Evolutionary conservation across 2,888 invertebrate species (phyloP).

Genomic region (Thymelicus acteon): DNA sequence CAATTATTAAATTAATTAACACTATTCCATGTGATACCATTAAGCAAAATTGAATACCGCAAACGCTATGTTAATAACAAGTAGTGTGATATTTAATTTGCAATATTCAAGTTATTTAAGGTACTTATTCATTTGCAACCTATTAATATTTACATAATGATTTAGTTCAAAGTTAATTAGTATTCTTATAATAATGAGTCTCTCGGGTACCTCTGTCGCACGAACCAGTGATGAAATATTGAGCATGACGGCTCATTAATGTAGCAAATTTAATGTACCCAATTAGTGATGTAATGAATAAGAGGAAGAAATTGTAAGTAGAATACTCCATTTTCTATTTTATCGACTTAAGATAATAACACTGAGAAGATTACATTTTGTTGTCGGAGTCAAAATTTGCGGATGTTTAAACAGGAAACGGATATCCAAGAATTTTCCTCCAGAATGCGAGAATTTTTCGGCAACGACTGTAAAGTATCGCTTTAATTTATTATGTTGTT

Average conservation of each 20-base stretch:
- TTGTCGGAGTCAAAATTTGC: not conserved
- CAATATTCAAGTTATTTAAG: not conserved
- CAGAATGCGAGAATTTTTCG: too few relatives aligned
- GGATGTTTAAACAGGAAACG: not conserved
- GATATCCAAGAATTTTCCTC: too few relatives aligned
- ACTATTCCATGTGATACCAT: too few relatives aligned
- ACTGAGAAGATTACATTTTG: not conserved
- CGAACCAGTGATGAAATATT: not conserved
- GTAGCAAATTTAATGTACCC: not conserved
- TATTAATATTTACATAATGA: not conserved
- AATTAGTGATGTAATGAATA: not conserved
- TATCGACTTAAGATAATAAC: not conserved
- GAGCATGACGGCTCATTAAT: not conserved
- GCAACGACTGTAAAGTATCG: too few relatives aligned
- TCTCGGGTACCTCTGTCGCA: not conserved
- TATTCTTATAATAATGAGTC: not conserved
- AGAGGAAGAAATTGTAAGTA: not conserved
- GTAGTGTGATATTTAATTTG: too few relatives aligned
- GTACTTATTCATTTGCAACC: not conserved
- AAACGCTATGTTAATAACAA: too few relatives aligned
- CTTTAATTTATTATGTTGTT: too few relatives aligned
- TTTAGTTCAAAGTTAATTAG: conserved; percentile 1
- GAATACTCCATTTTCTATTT: not conserved
- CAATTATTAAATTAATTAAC: too few relatives aligned
- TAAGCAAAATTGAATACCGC: too few relatives aligned